Percentiles rank a stretch among this genome's conserved stretches.
Evolutionary conservation across 37 sponge, comb jelly and placozoan species (phyloP).

Genomic region (Ephydatia muelleri): DNA sequence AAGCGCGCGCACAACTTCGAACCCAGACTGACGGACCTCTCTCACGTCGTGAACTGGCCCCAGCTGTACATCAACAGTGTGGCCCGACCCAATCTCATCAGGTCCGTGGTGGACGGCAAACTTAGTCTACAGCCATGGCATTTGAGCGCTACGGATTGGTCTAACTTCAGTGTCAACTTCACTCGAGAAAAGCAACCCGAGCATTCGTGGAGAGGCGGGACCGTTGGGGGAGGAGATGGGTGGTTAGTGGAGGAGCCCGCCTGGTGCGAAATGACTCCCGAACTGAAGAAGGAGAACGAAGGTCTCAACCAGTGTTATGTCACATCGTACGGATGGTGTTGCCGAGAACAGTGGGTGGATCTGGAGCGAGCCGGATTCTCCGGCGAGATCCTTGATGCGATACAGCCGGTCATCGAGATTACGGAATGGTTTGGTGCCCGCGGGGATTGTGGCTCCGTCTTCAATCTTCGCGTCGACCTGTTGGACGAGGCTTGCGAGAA

Average conservation of each 20-base stretch:
- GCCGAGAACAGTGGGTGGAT: conserved; percentile 36
- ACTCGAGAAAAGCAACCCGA: not conserved
- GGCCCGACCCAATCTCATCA: conserved; percentile 36
- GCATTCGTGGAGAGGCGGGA: not conserved
- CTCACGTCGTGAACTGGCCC: conserved; percentile 35
- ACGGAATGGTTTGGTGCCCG: conserved; percentile 65
- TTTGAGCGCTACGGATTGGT: conserved; percentile 2
- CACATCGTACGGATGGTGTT: conserved; percentile 55
- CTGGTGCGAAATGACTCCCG: conserved; percentile 15
- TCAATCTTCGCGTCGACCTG: conserved; percentile 34
- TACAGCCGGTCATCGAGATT: conserved; percentile 41
- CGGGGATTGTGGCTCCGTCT: conserved; percentile 58
- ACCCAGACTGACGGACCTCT: conserved; percentile 3
- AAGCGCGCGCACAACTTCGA: conserved; percentile 15
- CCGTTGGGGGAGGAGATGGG: conserved; percentile 6
- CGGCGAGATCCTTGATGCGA: conserved; percentile 21
- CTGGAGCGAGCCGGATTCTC: conserved; percentile 17
- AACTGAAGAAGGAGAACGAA: conserved; percentile 38
- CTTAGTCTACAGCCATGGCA: conserved; percentile 35
- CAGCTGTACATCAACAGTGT: conserved; percentile 26
- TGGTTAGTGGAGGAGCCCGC: conserved; percentile 34
- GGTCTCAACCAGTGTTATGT: conserved; percentile 40
- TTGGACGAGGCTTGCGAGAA: conserved; percentile 9
- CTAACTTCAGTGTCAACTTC: not conserved
- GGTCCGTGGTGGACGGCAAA: conserved; percentile 5